Conservation (phyloP, 2,888 invertebrate genomes). For the Microctonus hyperodae region DNA sequence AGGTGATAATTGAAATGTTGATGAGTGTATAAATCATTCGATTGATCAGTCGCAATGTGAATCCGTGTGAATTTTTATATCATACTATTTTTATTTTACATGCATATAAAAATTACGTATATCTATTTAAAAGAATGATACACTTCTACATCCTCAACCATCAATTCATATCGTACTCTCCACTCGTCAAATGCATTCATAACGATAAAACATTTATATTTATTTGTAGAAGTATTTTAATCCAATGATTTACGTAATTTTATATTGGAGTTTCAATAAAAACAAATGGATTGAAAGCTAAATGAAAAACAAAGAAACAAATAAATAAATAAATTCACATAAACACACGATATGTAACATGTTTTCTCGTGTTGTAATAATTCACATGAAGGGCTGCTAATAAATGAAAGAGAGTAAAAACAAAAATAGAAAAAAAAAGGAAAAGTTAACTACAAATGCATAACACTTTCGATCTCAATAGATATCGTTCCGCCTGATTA, state of each 20-base stretch:
- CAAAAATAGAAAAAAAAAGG: neutral
- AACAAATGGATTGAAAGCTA: neutral
- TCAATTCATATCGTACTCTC: too few species aligned
- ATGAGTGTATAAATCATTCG: conserved; percentile 16
- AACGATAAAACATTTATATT: neutral
- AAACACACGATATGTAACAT: neutral
- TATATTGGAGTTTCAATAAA: neutral
- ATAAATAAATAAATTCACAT: neutral
- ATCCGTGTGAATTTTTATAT: conserved; percentile 2
- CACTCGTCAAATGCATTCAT: neutral
- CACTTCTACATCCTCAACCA: too few species aligned
- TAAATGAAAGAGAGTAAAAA: neutral
- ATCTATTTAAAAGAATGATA: too few species aligned
- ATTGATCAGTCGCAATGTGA: neutral
- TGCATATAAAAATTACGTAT: too few species aligned
- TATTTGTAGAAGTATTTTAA: too few species aligned
- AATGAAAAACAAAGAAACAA: too few species aligned
- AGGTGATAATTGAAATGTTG: conserved; percentile 20
- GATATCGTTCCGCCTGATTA: conserved; percentile 1
- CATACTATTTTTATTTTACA: neutral
- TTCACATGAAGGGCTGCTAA: neutral
- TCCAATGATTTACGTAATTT: neutral
- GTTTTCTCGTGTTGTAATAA: neutral
- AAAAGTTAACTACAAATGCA: too few species aligned
- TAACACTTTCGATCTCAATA: conserved; percentile 7